These are phyloP conservation scores for Plagodis dolabraria DNA, from an alignment of 2,888 invertebrate species.

Conservation along the genomic window DNA sequence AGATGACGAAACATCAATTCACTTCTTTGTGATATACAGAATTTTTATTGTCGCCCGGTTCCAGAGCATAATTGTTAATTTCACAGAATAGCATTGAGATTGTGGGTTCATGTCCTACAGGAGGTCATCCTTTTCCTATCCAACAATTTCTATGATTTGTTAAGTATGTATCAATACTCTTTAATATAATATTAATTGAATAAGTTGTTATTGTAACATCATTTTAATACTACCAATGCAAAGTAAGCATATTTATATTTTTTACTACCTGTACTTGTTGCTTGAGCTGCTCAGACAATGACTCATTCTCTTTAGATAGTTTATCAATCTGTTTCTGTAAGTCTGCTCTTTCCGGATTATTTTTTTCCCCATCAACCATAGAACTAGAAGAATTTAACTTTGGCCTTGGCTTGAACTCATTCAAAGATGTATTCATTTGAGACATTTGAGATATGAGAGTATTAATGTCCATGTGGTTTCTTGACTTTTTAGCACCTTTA, in stretches of 20 bases:
- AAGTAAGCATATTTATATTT: no score
- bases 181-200: no score
- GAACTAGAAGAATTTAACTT: constrained; percentile 63
- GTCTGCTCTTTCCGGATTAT: constrained; percentile 72
- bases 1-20: no score
- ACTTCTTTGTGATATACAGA: no score
- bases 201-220: neutral
- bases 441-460: constrained; percentile 89
- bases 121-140: no score
- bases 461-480: constrained; percentile 87
- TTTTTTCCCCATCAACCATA: constrained; percentile 47
- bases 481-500: constrained; percentile 71
- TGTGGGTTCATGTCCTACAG: no score
- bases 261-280: constrained; percentile 90
- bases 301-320: constrained; percentile 88
- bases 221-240: neutral
- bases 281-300: constrained; percentile 91
- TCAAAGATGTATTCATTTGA: constrained; percentile 87
- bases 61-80: no score
- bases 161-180: no score
- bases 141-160: no score
- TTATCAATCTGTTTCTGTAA: constrained; percentile 86
- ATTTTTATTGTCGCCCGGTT: no score
- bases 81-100: no score
- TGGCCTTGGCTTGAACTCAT: constrained; percentile 83